Conservation (phyloP, 2,113 vertebrate species). For the Protobothrops mucrosquamatus region DNA sequence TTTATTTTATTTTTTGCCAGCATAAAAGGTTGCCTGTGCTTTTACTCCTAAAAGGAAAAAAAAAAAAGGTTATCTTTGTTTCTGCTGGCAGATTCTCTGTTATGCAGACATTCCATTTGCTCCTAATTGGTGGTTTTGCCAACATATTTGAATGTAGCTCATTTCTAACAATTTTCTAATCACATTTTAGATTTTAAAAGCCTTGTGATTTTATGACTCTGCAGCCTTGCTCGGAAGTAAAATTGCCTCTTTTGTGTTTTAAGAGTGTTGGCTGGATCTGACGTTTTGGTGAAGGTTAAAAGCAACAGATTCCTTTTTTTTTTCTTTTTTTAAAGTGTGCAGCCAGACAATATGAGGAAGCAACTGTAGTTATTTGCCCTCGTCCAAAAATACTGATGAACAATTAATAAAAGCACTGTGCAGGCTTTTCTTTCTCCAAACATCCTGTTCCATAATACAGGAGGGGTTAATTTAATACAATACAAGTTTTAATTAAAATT, state of each 20-base stretch:
- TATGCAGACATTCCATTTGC: neutral
- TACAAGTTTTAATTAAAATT: neutral
- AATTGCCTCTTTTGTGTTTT: neutral
- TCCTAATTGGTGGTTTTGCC: neutral
- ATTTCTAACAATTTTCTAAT: constrained; percentile 13
- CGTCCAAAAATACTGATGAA: neutral
- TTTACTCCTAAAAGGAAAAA: constrained; percentile 6
- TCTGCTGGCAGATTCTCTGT: neutral
- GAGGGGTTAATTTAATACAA: neutral
- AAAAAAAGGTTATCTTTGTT: constrained; percentile 6
- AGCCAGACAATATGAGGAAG: neutral
- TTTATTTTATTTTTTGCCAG: neutral
- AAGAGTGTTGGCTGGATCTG: neutral
- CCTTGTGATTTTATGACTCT: neutral
- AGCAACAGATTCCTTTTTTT: neutral
- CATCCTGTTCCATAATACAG: neutral
- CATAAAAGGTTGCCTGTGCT: neutral
- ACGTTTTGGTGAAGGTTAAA: neutral
- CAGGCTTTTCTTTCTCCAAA: neutral
- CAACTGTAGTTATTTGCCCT: neutral
- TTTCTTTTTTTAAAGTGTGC: neutral
- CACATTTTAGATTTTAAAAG: neutral
- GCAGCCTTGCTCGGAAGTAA: neutral
- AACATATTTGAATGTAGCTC: neutral
- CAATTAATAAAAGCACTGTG: neutral